Percentiles rank a stretch among this genome's conserved stretches.
phyloP scores from a whole-genome alignment of 2,888 invertebrate genomes.

The Drosophila kambysellisi region DNA sequence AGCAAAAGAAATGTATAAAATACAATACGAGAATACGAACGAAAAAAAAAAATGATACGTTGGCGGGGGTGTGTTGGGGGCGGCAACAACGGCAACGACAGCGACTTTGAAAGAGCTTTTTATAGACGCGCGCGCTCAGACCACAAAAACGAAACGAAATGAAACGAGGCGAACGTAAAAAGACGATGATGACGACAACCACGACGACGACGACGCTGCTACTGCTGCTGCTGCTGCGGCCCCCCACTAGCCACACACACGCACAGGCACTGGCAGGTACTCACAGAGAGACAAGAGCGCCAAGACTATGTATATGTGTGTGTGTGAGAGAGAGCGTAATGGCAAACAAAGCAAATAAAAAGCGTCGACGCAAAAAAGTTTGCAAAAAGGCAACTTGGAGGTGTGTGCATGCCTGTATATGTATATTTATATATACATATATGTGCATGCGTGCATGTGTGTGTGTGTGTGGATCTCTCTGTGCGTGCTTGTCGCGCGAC shows the following conservation, averaged over 20 bases:
- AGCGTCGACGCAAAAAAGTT: slow-evolving; percentile 62
- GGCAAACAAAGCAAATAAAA: slow-evolving; percentile 68
- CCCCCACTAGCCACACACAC: slow-evolving; percentile 10
- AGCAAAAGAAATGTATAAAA: slow-evolving; percentile 62
- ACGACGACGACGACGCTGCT: slow-evolving; percentile 22
- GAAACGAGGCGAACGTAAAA: slow-evolving; percentile 66
- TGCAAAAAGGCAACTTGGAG: slow-evolving; percentile 67
- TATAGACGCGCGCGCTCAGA: slow-evolving; percentile 68
- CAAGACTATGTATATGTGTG: slow-evolving; percentile 30
- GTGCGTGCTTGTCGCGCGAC: slow-evolving; percentile 75
- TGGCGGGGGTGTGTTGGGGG: slow-evolving; percentile 57
- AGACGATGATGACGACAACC: slow-evolving; percentile 56
- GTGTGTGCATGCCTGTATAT: slow-evolving; percentile 34
- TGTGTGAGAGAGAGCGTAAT: slow-evolving; percentile 45
- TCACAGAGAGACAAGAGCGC: slow-evolving; percentile 37
- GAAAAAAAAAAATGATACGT: slow-evolving; percentile 22
- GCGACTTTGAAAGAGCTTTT: slow-evolving; percentile 67
- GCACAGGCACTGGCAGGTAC: slow-evolving; percentile 26
- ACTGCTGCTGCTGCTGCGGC: slow-evolving; percentile 26
- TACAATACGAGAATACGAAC: slow-evolving; percentile 9
- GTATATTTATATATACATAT: neutral
- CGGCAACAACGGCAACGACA: slow-evolving; percentile 50
- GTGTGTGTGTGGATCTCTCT: slow-evolving; percentile 36
- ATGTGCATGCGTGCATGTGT: slow-evolving; percentile 7
- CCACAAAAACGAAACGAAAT: slow-evolving; percentile 69